phyloP scores from a whole-genome alignment of 2,113 vertebrate genomes.

The Macrotis lagotis region DNA sequence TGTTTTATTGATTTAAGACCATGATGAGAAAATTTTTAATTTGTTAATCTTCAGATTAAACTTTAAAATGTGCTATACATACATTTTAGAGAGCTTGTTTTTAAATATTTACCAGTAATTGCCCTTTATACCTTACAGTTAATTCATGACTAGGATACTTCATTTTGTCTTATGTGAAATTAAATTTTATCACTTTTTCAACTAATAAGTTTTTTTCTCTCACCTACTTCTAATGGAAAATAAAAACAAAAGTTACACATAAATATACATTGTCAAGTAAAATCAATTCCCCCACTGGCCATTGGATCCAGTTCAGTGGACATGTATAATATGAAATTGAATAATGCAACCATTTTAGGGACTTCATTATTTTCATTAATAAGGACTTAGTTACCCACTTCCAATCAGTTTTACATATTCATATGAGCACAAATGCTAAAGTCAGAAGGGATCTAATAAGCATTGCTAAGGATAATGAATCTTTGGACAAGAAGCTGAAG shows the following conservation, averaged over 20 bases:
- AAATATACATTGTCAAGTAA: neutral
- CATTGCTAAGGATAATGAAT: neutral
- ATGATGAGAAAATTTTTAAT: neutral
- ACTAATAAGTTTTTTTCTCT: neutral
- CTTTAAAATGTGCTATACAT: neutral
- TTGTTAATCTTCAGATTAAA: neutral
- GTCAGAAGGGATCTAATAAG: neutral
- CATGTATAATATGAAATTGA: neutral
- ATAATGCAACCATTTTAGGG: neutral
- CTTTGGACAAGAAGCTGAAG: neutral
- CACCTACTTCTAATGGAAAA: too few relatives aligned
- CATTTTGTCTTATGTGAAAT: neutral
- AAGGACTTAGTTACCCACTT: neutral
- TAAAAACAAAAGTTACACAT: too few relatives aligned
- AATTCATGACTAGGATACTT: neutral
- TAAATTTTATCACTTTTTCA: neutral
- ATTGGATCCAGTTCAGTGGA: neutral
- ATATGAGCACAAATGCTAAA: neutral
- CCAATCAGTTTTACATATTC: neutral
- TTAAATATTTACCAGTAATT: neutral
- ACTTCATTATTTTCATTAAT: neutral
- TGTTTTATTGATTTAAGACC: neutral
- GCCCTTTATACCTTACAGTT: neutral
- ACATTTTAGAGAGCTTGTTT: neutral
- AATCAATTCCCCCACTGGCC: neutral